Evolutionary conservation across 2,113 vertebrate species (phyloP).

Genomic region (Cardinalis cardinalis): DNA sequence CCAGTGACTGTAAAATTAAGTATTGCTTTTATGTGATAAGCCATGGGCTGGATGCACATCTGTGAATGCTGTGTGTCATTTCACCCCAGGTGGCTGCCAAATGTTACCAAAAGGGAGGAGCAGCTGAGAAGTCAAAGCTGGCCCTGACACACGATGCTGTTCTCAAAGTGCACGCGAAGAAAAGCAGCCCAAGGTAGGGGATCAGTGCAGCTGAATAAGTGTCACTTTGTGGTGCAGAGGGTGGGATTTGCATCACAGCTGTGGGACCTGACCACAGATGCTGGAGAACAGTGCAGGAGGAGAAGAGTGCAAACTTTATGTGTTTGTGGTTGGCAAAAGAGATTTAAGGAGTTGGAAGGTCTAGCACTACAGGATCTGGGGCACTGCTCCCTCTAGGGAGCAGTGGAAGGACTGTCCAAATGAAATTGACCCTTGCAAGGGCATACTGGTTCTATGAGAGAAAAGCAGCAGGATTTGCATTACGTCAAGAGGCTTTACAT

Average conservation of each 20-base stretch:
- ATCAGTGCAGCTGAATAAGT: accelerated
- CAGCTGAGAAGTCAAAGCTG: conserved; percentile 76
- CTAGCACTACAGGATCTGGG: background rate
- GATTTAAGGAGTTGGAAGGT: background rate
- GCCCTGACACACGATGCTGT: conserved; percentile 76
- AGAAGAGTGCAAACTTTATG: no score
- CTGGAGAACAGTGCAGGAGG: accelerated
- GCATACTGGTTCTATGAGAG: background rate
- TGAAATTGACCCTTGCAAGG: background rate
- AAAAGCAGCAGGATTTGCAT: background rate
- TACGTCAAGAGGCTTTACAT: background rate
- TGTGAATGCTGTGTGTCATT: conserved; percentile 13
- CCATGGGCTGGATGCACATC: background rate
- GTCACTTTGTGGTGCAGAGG: accelerated
- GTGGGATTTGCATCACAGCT: background rate
- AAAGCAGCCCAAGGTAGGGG: conserved; percentile 72
- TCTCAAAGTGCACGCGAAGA: conserved; percentile 75
- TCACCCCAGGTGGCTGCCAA: conserved; percentile 80
- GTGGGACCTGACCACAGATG: accelerated
- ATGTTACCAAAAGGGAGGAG: conserved; percentile 82
- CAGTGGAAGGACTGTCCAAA: background rate
- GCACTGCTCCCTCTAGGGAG: background rate
- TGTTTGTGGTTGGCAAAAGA: background rate
- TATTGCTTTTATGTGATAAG: background rate
- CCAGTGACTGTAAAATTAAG: background rate